Evolutionary conservation across 1,140 invertebrate species (phyloP).

Genomic region (Hycleus phaleratus): DNA sequence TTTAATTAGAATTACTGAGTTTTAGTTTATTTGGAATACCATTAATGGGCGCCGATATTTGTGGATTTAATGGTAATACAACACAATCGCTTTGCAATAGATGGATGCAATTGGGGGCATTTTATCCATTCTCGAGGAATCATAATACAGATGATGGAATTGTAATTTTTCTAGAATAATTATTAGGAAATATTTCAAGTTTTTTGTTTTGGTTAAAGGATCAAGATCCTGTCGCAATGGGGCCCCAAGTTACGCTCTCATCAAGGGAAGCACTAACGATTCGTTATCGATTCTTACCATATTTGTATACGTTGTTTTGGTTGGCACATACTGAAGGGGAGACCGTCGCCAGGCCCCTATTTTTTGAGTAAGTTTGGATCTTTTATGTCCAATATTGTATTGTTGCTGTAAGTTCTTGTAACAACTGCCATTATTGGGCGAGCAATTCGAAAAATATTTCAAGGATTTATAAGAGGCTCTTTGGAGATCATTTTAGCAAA

Average conservation of each 20-base stretch:
- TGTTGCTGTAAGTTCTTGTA: not conserved
- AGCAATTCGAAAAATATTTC: too few relatives aligned
- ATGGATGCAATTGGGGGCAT: constrained; percentile 78
- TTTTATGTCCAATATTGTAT: too few relatives aligned
- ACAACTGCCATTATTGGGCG: too few relatives aligned
- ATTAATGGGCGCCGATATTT: constrained; percentile 84
- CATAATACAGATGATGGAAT: constrained; percentile 69
- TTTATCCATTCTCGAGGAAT: constrained; percentile 82
- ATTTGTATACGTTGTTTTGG: constrained; percentile 76
- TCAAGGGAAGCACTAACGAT: constrained; percentile 54
- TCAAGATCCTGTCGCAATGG: constrained; percentile 71
- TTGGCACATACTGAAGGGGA: constrained; percentile 60
- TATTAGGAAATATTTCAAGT: not conserved
- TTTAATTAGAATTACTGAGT: constrained; percentile 57
- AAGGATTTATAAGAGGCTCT: too few relatives aligned
- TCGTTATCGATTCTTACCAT: constrained; percentile 71
- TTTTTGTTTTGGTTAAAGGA: constrained; percentile 50
- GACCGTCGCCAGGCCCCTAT: constrained; percentile 69
- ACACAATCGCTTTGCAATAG: constrained; percentile 64
- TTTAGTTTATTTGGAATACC: constrained; percentile 81
- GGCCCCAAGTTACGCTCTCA: constrained; percentile 55
- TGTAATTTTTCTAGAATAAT: constrained; percentile 43
- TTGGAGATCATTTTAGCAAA: too few relatives aligned
- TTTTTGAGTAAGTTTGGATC: constrained; percentile 59
- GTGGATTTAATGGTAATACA: constrained; percentile 76